These are phyloP conservation scores for human DNA, from an alignment of 2,113 vertebrate species.

Conservation along the genomic window GRCh38 chr7:92179501-92180000, in stretches of 20 bases:
- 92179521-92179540: not conserved
- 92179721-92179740: not conserved
- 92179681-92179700: not conserved
- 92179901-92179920: not conserved
- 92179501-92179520: fast-evolving
- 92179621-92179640: not conserved
- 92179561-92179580: not conserved
- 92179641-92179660: not conserved
- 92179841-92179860: not conserved
- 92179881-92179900: not conserved
- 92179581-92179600: not conserved
- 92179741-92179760: fast-evolving
- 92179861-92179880: not conserved
- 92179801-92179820: not conserved
- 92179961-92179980: not conserved
- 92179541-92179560: not conserved
- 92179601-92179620: not conserved
- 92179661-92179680: not conserved
- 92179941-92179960: not conserved
- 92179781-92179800: not conserved
- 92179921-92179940: not conserved
- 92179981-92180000: not conserved
- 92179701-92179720: not conserved
- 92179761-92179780: not conserved
- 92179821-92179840: not conserved